Evolutionary conservation across 2,888 invertebrate species (phyloP).

Genomic region (Lordiphosa fenestrarum): DNA sequence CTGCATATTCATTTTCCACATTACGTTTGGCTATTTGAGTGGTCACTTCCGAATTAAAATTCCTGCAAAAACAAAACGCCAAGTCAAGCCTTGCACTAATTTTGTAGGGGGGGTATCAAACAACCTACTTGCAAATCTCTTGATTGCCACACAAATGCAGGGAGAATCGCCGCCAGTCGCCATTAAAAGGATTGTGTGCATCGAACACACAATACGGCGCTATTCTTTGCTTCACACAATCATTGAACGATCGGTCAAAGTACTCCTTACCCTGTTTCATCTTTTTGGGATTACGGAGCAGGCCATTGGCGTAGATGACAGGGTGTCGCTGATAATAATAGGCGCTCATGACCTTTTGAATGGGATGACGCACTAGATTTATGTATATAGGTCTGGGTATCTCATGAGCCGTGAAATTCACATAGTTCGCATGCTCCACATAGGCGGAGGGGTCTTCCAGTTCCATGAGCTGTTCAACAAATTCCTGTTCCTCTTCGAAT

Average conservation of each 20-base stretch:
- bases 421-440: slow-evolving; percentile 93
- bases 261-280: slow-evolving; percentile 23
- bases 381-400: slow-evolving; percentile 91
- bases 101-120: background rate
- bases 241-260: slow-evolving; percentile 81
- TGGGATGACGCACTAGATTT: slow-evolving; percentile 92
- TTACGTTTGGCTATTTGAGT: slow-evolving; percentile 89
- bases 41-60: slow-evolving; percentile 86
- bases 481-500: slow-evolving; percentile 83
- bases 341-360: slow-evolving; percentile 93
- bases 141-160: slow-evolving; percentile 94
- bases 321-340: slow-evolving; percentile 87
- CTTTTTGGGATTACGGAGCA: slow-evolving; percentile 43
- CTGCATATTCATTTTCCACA: slow-evolving; percentile 91
- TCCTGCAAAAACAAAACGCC: slow-evolving; percentile 81
- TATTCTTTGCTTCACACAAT: slow-evolving; percentile 84
- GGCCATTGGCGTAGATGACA: slow-evolving; percentile 41
- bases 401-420: slow-evolving; percentile 90
- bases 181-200: slow-evolving; percentile 88
- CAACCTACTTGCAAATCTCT: slow-evolving; percentile 87
- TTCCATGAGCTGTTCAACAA: slow-evolving; percentile 84
- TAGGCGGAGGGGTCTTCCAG: slow-evolving; percentile 88
- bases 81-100: background rate
- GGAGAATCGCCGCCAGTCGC: slow-evolving; percentile 90
- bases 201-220: slow-evolving; percentile 81